Conservation (phyloP, 2,888 invertebrate species). For the Cylindroiulus punctatus region DNA sequence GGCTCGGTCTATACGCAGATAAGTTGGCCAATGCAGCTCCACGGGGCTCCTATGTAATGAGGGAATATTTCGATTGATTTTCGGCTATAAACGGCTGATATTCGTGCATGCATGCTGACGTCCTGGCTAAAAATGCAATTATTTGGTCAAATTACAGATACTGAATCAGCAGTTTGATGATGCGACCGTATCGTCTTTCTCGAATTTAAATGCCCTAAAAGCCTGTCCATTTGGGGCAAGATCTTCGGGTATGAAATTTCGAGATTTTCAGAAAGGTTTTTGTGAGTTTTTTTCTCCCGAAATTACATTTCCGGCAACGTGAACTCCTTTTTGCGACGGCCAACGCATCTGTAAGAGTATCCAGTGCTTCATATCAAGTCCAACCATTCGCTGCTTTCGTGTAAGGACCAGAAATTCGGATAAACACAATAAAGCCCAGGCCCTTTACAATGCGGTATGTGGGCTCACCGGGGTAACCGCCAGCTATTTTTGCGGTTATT, state of each 20-base stretch:
- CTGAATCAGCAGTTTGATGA: background rate
- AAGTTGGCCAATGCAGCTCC: background rate
- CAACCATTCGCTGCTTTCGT: background rate
- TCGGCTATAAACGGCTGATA: background rate
- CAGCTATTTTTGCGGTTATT: conserved; percentile 38
- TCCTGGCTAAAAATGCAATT: background rate
- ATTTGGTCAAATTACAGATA: background rate
- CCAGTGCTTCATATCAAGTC: background rate
- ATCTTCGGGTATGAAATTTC: background rate
- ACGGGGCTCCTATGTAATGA: background rate
- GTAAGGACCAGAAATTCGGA: conserved; percentile 17
- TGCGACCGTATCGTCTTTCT: background rate
- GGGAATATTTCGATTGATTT: background rate
- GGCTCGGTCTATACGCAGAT: background rate
- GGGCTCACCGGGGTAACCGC: conserved; percentile 36
- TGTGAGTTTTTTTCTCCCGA: background rate
- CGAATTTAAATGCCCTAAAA: conserved; percentile 9
- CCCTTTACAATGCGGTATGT: background rate
- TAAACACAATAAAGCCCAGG: background rate
- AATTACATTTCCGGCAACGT: background rate
- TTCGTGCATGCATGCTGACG: too few relatives aligned
- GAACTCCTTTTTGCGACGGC: conserved; percentile 1
- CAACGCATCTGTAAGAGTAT: conserved; percentile 9
- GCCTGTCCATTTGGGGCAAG: background rate
- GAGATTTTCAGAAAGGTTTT: background rate